A percentile compares a stretch with the other conserved stretches of the same genome.
Conservation (phyloP, 2,888 invertebrate genomes). For the Noctua fimbriata region DNA sequence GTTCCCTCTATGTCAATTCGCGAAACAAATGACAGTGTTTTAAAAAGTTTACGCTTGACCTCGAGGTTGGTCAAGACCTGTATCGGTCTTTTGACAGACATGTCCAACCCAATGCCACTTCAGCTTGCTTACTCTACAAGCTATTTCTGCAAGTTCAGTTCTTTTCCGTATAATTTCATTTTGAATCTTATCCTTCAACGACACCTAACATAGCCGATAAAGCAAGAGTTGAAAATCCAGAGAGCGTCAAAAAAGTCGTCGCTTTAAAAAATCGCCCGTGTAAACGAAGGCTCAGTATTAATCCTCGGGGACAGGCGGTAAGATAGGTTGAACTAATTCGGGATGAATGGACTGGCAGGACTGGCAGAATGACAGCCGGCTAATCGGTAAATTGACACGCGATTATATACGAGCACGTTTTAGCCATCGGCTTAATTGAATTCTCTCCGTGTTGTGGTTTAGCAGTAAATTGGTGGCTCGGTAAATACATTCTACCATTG, state of each 20-base stretch:
- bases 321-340: constrained; percentile 29
- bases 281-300: constrained; percentile 6
- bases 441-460: neutral
- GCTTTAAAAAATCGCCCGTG: neutral
- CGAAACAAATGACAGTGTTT: too few species aligned
- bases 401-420: constrained; percentile 38
- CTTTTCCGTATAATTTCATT: neutral
- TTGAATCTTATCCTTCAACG: neutral
- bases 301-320: constrained; percentile 26
- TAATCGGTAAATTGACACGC: constrained; percentile 45
- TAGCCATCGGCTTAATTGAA: constrained; percentile 24
- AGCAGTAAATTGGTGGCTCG: neutral
- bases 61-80: too few species aligned
- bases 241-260: neutral
- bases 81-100: too few species aligned
- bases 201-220: neutral
- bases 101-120: too few species aligned
- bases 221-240: neutral
- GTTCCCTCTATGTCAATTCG: too few species aligned
- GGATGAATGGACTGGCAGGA: constrained; percentile 32
- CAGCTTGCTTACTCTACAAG: too few species aligned
- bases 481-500: neutral
- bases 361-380: neutral
- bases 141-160: too few species aligned
- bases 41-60: too few species aligned